These are phyloP conservation scores for Drosophila orosa DNA, from an alignment of 1,140 invertebrate species.

Conservation along the genomic window DNA sequence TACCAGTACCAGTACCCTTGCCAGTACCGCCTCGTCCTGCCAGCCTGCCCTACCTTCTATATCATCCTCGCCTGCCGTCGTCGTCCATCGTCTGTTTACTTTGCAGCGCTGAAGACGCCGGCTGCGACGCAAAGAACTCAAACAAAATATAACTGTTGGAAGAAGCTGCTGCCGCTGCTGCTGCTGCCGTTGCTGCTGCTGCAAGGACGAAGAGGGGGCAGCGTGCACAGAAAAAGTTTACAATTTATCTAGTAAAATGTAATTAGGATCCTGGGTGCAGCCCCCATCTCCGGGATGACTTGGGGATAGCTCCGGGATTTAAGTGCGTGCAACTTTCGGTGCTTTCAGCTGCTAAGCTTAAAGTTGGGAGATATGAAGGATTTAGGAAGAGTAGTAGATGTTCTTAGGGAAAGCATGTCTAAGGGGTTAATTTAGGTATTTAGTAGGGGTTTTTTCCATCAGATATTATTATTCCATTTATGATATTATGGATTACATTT, in stretches of 20 bases:
- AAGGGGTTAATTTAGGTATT: not conserved
- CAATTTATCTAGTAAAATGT: constrained; percentile 84
- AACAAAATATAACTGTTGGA: constrained; percentile 80
- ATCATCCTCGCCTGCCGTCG: constrained; percentile 5
- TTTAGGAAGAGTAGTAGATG: not conserved
- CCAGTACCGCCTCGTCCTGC: constrained; percentile 2
- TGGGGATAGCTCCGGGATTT: not conserved
- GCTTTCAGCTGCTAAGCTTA: constrained; percentile 25
- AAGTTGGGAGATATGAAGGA: constrained; percentile 23
- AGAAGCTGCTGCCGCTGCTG: constrained; percentile 56
- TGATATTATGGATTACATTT: no score
- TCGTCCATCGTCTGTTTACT: constrained; percentile 55
- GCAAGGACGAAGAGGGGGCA: constrained; percentile 13
- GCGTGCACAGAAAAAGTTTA: constrained; percentile 80
- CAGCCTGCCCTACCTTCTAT: constrained; percentile 5
- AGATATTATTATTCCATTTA: no score
- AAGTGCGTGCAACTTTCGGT: constrained; percentile 35
- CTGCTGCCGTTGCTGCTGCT: constrained; percentile 16
- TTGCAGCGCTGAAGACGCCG: constrained; percentile 71
- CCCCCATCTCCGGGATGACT: not conserved
- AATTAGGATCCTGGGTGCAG: constrained; percentile 80
- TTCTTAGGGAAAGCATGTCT: not conserved
- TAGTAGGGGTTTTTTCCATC: not conserved
- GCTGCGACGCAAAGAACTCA: constrained; percentile 70
- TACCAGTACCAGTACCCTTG: not conserved